Percentiles rank a stretch among this genome's conserved stretches.
Evolutionary conservation across 2,797 vertebrate species (phyloP).

Genomic region (Anguilla megastoma): DNA sequence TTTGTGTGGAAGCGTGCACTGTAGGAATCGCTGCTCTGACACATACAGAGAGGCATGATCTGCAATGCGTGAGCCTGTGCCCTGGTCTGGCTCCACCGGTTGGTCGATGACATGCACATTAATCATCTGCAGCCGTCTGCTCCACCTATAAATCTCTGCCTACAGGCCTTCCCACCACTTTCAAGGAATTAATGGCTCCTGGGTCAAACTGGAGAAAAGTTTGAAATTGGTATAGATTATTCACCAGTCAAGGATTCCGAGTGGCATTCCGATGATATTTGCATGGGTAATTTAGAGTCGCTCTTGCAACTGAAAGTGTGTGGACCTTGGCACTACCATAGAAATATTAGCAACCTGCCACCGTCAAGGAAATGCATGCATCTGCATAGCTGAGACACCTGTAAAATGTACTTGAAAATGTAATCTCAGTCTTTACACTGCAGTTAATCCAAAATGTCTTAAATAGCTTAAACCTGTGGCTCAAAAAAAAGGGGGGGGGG

Average conservation of each 20-base stretch:
- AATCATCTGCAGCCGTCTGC: conserved; percentile 60
- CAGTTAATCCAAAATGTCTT: too few relatives aligned
- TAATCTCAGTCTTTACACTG: too few relatives aligned
- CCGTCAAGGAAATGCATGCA: neutral
- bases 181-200: conserved; percentile 52
- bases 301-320: neutral
- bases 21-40: neutral
- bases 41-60: conserved; percentile 16
- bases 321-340: neutral
- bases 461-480: too few relatives aligned
- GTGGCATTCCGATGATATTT: conserved; percentile 44
- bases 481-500: too few relatives aligned
- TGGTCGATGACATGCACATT: conserved; percentile 51
- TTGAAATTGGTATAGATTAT: conserved; percentile 54
- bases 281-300: conserved; percentile 33
- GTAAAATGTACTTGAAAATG: too few relatives aligned
- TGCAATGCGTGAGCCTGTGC: conserved; percentile 4
- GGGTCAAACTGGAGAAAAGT: conserved; percentile 48
- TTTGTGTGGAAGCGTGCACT: neutral
- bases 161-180: conserved; percentile 55
- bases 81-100: conserved; percentile 18
- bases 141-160: conserved; percentile 63
- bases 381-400: neutral
- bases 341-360: neutral
- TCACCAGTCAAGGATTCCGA: conserved; percentile 51